These are phyloP conservation scores for Conomelus anceps DNA, from an alignment of 2,888 invertebrate genomes.

Conservation along the genomic window DNA sequence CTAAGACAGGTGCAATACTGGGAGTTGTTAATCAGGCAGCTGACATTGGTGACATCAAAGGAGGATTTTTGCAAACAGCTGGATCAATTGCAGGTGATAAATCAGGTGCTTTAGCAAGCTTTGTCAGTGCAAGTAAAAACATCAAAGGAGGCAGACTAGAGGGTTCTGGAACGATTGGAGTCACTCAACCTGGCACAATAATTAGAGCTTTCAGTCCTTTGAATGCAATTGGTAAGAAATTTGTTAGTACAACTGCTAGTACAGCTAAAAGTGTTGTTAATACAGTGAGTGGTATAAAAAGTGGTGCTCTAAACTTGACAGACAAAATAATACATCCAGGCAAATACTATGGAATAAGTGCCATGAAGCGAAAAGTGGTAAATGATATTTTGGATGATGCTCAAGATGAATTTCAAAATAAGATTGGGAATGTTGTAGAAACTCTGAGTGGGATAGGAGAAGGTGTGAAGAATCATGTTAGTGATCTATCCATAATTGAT, in stretches of 20 bases:
- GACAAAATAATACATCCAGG: neutral
- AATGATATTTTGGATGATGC: neutral
- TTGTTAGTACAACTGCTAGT: neutral
- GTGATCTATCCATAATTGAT: neutral
- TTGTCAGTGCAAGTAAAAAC: neutral
- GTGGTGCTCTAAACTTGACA: neutral
- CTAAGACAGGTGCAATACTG: neutral
- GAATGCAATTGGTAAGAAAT: neutral
- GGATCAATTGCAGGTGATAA: neutral
- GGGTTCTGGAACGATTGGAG: neutral
- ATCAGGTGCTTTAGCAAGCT: neutral
- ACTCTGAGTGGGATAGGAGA: neutral
- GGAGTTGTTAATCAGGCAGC: neutral
- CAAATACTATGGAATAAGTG: neutral
- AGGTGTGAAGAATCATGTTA: neutral
- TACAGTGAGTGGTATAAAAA: neutral
- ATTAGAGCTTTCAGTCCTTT: neutral
- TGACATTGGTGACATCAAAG: neutral
- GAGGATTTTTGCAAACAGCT: neutral
- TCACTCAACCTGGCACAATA: neutral
- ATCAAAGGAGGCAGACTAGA: neutral
- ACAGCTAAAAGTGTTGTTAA: neutral
- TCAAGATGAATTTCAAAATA: neutral
- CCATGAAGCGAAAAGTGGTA: neutral
- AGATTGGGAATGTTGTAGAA: neutral